Evolutionary conservation across 2,888 invertebrate genomes (phyloP).

Genomic region (Drosophila prostipennis): DNA sequence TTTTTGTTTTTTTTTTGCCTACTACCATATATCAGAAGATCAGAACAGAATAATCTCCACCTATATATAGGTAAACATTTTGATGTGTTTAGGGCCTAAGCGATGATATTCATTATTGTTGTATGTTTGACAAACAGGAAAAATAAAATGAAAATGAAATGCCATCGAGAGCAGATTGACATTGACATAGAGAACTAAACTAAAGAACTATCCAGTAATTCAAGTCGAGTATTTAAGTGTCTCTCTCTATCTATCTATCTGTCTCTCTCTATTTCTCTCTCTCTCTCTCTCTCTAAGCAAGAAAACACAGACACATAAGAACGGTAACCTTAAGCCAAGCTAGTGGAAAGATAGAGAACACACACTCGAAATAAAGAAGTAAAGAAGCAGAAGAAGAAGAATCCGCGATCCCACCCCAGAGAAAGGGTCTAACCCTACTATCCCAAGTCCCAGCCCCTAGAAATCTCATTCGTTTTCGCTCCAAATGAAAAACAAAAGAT

Average conservation of each 20-base stretch:
- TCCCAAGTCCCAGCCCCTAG: slow-evolving; percentile 32
- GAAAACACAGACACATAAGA: slow-evolving; percentile 8
- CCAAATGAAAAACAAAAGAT: slow-evolving; percentile 10
- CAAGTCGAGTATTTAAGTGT: slow-evolving; percentile 36
- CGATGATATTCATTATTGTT: slow-evolving; percentile 45
- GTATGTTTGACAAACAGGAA: slow-evolving; percentile 37
- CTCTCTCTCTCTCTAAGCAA: slow-evolving; percentile 9
- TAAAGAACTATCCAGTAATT: slow-evolving; percentile 39
- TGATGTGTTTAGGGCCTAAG: slow-evolving; percentile 40
- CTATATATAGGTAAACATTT: slow-evolving; percentile 30
- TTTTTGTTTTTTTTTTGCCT: slow-evolving; percentile 32
- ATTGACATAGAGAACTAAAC: slow-evolving; percentile 25
- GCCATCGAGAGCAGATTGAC: slow-evolving; percentile 9
- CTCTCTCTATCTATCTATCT: slow-evolving; percentile 37
- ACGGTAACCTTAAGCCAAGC: slow-evolving; percentile 18
- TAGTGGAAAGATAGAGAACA: slow-evolving; percentile 8
- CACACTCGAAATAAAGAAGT: slow-evolving; percentile 2
- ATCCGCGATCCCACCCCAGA: slow-evolving; percentile 50
- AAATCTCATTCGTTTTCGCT: slow-evolving; percentile 26
- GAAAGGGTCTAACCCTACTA: slow-evolving; percentile 50
- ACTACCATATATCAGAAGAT: slow-evolving; percentile 42
- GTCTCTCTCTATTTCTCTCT: slow-evolving; percentile 32
- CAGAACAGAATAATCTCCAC: slow-evolving; percentile 39
- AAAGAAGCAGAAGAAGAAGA: no score
- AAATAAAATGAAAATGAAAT: slow-evolving; percentile 7